A percentile compares a stretch with the other conserved stretches of the same genome.
Evolutionary conservation across 2,888 invertebrate genomes (phyloP).

Genomic region (Cataglyphis rosenhaueri): DNA sequence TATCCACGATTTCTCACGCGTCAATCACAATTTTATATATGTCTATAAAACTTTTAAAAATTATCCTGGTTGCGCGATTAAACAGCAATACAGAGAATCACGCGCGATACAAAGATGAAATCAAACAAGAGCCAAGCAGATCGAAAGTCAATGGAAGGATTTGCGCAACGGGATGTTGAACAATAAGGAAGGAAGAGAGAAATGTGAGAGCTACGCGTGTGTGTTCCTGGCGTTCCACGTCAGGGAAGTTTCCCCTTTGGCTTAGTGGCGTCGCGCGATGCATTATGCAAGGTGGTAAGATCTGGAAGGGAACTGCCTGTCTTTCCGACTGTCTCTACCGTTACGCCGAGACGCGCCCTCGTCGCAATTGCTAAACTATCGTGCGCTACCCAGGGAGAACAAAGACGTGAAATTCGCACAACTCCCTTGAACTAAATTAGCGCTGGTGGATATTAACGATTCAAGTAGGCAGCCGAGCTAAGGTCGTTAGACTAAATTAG

Average conservation of each 20-base stretch:
- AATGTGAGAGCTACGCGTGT: slow-evolving; percentile 29
- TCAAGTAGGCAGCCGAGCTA: slow-evolving; percentile 45
- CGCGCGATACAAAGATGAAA: background rate
- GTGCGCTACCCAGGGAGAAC: slow-evolving; percentile 15
- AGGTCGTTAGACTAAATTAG: slow-evolving; percentile 46
- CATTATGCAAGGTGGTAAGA: slow-evolving; percentile 71
- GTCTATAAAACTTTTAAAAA: background rate
- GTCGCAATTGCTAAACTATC: slow-evolving; percentile 54
- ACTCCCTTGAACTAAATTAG: slow-evolving; percentile 49
- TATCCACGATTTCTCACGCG: background rate
- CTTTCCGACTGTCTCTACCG: slow-evolving; percentile 51
- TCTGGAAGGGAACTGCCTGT: slow-evolving; percentile 44
- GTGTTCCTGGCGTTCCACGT: slow-evolving; percentile 66
- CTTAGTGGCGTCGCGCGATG: slow-evolving; percentile 64
- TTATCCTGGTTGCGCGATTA: slow-evolving; percentile 5
- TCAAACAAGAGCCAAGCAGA: slow-evolving; percentile 3
- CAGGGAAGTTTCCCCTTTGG: slow-evolving; percentile 69
- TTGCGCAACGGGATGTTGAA: slow-evolving; percentile 23
- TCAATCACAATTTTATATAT: background rate
- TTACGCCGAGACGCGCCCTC: slow-evolving; percentile 45
- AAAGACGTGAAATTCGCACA: slow-evolving; percentile 43
- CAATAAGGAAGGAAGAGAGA: slow-evolving; percentile 28
- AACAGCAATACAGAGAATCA: background rate
- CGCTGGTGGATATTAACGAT: slow-evolving; percentile 58
- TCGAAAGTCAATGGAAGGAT: slow-evolving; percentile 24